Conservation (phyloP, 1,140 invertebrate genomes). For the Papilio helenus region DNA sequence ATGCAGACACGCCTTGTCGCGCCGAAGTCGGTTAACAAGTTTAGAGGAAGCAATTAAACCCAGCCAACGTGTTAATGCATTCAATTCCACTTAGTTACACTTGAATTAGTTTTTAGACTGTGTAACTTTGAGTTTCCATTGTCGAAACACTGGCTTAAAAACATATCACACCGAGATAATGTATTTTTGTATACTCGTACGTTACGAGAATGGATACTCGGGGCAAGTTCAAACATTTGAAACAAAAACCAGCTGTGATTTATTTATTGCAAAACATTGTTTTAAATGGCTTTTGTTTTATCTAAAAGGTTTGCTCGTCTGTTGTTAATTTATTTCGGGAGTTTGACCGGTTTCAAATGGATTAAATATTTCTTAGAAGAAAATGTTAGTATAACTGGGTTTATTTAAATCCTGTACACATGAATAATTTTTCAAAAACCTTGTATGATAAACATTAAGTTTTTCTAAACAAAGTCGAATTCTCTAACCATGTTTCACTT, state of each 20-base stretch:
- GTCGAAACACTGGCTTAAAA: not conserved
- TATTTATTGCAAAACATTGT: constrained; percentile 18
- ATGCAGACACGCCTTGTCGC: not conserved
- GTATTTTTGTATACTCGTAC: too few species aligned
- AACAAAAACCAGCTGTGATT: not conserved
- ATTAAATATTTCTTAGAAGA: too few species aligned
- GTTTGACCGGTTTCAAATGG: not conserved
- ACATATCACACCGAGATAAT: too few species aligned
- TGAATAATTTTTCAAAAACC: too few species aligned
- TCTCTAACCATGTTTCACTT: not conserved
- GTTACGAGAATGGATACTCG: too few species aligned
- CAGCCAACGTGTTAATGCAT: constrained; percentile 18
- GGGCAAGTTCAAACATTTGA: not conserved
- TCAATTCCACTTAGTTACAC: constrained; percentile 3
- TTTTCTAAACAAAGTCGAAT: too few species aligned
- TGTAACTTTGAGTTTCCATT: not conserved
- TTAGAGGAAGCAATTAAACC: constrained; percentile 20
- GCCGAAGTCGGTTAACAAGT: not conserved
- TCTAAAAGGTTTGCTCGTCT: constrained; percentile 2
- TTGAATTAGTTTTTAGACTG: not conserved
- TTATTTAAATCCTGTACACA: too few species aligned
- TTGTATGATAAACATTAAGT: not conserved
- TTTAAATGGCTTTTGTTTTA: constrained; percentile 13
- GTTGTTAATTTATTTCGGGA: constrained; percentile 3
- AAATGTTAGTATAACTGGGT: too few species aligned